Conservation (phyloP, 2,113 vertebrate species). For the Serinus canaria region DNA sequence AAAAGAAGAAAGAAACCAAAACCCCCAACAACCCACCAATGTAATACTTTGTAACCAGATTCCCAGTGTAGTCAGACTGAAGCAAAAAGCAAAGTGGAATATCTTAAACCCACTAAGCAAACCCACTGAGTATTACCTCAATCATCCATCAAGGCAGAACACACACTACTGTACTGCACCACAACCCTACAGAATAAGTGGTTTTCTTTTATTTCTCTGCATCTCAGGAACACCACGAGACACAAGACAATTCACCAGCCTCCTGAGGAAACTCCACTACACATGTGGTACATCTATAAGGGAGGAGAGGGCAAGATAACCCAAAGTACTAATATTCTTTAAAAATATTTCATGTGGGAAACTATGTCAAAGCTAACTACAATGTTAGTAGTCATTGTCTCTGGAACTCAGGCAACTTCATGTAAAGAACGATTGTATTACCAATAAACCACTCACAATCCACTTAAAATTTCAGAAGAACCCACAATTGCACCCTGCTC, state of each 20-base stretch:
- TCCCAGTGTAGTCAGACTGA: background rate
- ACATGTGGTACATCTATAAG: fast-evolving
- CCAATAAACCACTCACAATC: background rate
- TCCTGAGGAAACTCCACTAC: background rate
- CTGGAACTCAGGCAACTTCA: background rate
- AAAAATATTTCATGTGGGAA: background rate
- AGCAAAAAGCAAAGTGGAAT: background rate
- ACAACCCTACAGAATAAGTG: background rate
- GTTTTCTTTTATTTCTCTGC: background rate
- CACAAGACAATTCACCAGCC: background rate
- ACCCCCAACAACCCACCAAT: background rate
- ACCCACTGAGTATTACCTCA: background rate
- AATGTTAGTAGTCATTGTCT: background rate
- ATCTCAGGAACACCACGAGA: background rate
- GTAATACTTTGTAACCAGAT: background rate
- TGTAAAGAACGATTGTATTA: background rate
- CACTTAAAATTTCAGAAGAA: background rate
- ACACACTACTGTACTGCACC: background rate
- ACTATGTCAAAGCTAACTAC: background rate
- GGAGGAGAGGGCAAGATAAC: background rate
- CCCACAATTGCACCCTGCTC: background rate
- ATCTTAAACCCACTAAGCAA: background rate
- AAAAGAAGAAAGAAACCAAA: background rate
- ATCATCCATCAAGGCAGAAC: background rate
- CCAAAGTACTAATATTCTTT: background rate